phyloP scores from a whole-genome alignment of 2,888 invertebrate species.

The Cistogaster globosa region DNA sequence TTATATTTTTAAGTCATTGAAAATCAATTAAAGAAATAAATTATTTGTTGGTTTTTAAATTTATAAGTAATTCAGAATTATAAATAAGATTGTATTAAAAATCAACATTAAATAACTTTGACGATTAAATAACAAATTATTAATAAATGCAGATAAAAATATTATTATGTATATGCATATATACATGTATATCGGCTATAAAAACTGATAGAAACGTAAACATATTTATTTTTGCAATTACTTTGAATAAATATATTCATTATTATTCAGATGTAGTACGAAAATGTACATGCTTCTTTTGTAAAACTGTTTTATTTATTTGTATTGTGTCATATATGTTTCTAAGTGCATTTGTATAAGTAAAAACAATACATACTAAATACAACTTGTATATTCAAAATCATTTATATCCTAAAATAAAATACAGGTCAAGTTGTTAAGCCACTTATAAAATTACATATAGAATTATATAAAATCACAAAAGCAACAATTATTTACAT shows the following conservation, averaged over 20 bases:
- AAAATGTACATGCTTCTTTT: background rate
- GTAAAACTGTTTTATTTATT: background rate
- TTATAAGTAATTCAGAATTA: background rate
- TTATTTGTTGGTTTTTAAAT: background rate
- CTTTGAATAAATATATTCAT: constrained; percentile 15
- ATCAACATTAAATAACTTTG: background rate
- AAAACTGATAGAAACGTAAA: background rate
- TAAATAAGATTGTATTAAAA: background rate
- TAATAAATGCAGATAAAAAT: background rate
- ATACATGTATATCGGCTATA: background rate
- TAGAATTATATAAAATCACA: constrained; percentile 30
- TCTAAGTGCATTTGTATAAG: constrained; percentile 1
- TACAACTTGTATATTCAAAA: constrained; percentile 26
- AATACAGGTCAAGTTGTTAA: constrained; percentile 60
- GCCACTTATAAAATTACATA: constrained; percentile 52
- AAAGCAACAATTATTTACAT: constrained; percentile 4
- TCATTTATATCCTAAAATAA: constrained; percentile 56
- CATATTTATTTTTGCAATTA: constrained; percentile 18
- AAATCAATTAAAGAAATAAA: too few species aligned
- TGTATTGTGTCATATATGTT: background rate
- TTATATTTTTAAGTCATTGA: too few species aligned
- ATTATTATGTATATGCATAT: background rate
- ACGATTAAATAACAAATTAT: constrained; percentile 19
- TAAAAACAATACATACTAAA: constrained; percentile 19
- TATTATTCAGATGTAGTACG: background rate